A percentile compares a stretch with the other conserved stretches of the same genome.
These are phyloP conservation scores for Lasioglossum malachurum DNA, from an alignment of 2,888 invertebrate species.

Conservation along the genomic window DNA sequence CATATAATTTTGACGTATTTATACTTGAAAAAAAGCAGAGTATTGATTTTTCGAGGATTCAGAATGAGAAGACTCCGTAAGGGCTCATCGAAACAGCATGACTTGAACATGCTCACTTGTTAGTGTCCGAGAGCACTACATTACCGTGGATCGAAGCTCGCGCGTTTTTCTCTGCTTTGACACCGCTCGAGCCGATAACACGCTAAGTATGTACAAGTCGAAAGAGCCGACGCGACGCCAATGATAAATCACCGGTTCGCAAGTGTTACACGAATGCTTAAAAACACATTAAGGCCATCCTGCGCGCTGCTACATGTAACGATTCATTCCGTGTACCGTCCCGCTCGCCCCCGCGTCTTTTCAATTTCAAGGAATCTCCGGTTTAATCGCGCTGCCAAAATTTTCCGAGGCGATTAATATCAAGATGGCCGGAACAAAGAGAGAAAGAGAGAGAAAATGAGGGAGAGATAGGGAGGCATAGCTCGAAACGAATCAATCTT, in stretches of 20 bases:
- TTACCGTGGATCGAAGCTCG: neutral
- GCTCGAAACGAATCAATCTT: slow-evolving; percentile 39
- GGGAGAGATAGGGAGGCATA: neutral
- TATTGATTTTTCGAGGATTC: neutral
- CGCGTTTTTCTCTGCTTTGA: slow-evolving; percentile 27
- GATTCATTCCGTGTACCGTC: slow-evolving; percentile 21
- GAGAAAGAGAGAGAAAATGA: neutral
- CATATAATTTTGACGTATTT: no score
- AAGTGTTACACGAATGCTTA: slow-evolving; percentile 56
- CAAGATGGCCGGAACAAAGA: neutral
- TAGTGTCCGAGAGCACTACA: neutral
- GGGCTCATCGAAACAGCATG: neutral
- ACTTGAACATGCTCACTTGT: neutral
- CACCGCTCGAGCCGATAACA: slow-evolving; percentile 6
- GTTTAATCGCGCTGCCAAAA: slow-evolving; percentile 40
- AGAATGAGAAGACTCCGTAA: neutral
- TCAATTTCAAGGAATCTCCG: slow-evolving; percentile 31
- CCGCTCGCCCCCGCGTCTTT: neutral
- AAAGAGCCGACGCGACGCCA: slow-evolving; percentile 14
- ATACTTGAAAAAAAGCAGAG: neutral
- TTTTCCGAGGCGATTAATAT: slow-evolving; percentile 37
- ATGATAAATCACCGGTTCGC: slow-evolving; percentile 39
- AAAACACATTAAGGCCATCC: slow-evolving; percentile 61
- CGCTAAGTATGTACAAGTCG: slow-evolving; percentile 28
- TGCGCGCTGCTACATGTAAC: slow-evolving; percentile 8